phyloP scores from a whole-genome alignment of 2,113 vertebrate genomes.

The Carettochelys insculpta region DNA sequence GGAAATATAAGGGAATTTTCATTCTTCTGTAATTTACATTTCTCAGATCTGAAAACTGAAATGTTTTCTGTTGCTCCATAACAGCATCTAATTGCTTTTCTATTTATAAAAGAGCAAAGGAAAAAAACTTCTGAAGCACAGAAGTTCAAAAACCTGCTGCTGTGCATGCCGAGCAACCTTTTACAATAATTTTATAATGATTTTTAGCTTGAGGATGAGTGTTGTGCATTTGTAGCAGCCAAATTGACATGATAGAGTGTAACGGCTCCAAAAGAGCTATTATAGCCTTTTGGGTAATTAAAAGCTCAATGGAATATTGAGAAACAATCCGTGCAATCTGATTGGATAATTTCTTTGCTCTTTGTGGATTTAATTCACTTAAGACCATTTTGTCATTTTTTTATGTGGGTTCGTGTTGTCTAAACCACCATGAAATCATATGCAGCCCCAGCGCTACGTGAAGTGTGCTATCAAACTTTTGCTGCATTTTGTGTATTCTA shows the following conservation, averaged over 20 bases:
- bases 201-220: conserved; percentile 69
- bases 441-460: background rate
- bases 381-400: conserved; percentile 34
- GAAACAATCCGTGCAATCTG: conserved; percentile 57
- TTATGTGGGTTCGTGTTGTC: conserved; percentile 20
- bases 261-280: conserved; percentile 69
- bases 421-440: conserved; percentile 11
- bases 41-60: conserved; percentile 42
- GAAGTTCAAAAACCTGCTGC: conserved; percentile 32
- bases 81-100: conserved; percentile 58
- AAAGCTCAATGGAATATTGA: conserved; percentile 71
- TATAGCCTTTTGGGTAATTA: conserved; percentile 71
- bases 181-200: conserved; percentile 67
- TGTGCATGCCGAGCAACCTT: conserved; percentile 44
- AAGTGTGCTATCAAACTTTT: background rate
- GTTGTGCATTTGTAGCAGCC: conserved; percentile 55
- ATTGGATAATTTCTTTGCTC: conserved; percentile 64
- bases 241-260: conserved; percentile 62
- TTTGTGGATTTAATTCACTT: conserved; percentile 54
- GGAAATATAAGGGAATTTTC: conserved; percentile 46
- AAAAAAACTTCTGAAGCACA: conserved; percentile 24
- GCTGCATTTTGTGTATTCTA: background rate
- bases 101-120: conserved; percentile 44
- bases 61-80: conserved; percentile 49
- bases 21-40: conserved; percentile 35